A percentile compares a stretch with the other conserved stretches of the same genome.
Conservation (phyloP, 2,113 vertebrate genomes). For the Tetrax tetrax region DNA sequence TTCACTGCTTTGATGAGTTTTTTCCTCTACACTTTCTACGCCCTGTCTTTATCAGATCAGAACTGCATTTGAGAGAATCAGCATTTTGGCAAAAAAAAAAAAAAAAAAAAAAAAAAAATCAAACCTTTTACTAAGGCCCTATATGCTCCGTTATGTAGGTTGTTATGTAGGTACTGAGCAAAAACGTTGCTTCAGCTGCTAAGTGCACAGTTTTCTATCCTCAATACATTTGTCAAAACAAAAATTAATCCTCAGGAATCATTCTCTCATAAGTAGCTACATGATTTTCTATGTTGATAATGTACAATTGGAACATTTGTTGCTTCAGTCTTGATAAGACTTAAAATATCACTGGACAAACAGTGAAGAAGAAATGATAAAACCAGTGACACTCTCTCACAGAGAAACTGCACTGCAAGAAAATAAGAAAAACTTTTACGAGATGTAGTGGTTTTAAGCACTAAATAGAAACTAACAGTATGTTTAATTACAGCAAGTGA, state of each 20-base stretch:
- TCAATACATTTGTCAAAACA: neutral
- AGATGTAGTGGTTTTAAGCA: neutral
- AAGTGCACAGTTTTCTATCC: neutral
- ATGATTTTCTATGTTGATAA: neutral
- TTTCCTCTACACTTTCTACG: neutral
- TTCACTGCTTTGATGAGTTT: neutral
- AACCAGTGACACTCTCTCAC: neutral
- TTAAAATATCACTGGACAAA: neutral
- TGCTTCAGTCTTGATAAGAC: neutral
- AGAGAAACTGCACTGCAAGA: neutral
- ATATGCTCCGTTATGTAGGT: neutral
- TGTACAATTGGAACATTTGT: neutral
- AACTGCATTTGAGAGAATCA: neutral
- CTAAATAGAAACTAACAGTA: neutral
- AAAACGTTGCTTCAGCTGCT: neutral
- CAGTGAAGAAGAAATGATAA: neutral
- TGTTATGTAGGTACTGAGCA: neutral
- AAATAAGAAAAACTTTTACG: neutral
- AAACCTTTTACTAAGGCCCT: neutral
- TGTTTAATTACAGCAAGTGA: neutral
- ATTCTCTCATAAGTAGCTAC: neutral
- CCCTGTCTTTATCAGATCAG: neutral
- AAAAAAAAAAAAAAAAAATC: neutral
- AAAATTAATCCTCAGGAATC: neutral
- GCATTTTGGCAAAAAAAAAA: neutral